Evolutionary conservation across 2,113 vertebrate genomes (phyloP), one percentile per base, ranked within the genome.

Genomic region (Xiphophorus hellerii): DNA sequence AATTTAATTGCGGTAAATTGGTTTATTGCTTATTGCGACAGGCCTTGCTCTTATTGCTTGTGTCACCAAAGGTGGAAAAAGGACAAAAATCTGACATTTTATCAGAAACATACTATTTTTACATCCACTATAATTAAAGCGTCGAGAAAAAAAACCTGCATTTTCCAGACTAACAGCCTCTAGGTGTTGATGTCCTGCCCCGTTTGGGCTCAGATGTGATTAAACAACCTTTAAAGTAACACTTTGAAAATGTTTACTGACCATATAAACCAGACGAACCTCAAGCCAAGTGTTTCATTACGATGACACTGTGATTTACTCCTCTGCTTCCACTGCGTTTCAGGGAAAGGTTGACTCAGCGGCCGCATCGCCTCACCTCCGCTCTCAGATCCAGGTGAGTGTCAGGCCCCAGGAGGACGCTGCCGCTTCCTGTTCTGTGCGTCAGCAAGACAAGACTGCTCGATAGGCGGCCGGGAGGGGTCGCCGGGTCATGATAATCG

Each of bases 361-460:
- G 83, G 85, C 95, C 85, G 93, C 96, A 77, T 97, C 97, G 73
- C 90, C 96, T 88, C 96, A 97, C 93, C 95, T 98, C 88, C 95
- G 94, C 88, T 96, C 96, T 67, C 95, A 98, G 92, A 95, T 96
- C 89, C 96, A 98, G 96, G 97, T 98, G 92, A 95, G 94, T 75
- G 85, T 89, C 73, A 83, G 74, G 76, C 64, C 79, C 73, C 71
- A 2, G 9, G 78, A 78, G 77, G 61, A 78, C 72, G 58, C 44
- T 0, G 39, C 44, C 0, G 39, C 80, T 90, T 88, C 88, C 88
- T 87, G 7, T 37, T n/a, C 10, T 12, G 39, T 73, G 78, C 37
- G 71, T 90, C 87, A 89, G 84, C 84, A 78, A 11, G 64, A 63
- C 28, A 1, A 29, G 10, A 37, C 35, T 2, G 63, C 71, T 58